A percentile compares a stretch with the other conserved stretches of the same genome.
Conservation (phyloP, 92 coral and sea anemone species). For the Micromussa lordhowensis region DNA sequence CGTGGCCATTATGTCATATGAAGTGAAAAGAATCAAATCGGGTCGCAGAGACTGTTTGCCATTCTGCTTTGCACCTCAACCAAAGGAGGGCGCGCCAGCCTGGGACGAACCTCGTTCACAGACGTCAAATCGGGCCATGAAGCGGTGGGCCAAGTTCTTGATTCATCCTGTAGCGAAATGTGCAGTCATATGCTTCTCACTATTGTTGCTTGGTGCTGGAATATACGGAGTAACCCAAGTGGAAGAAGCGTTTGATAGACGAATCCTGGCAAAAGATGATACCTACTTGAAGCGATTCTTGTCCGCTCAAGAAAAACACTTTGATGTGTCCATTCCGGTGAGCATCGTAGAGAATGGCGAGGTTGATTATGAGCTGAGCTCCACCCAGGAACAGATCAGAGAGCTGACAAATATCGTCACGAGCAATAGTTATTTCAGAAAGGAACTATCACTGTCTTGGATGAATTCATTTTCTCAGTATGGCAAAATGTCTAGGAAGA, state of each 20-base stretch:
- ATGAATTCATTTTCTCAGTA: background rate
- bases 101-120: constrained; percentile 54
- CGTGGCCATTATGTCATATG: constrained; percentile 82
- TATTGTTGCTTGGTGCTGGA: constrained; percentile 73
- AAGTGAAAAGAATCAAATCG: constrained; percentile 77
- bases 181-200: constrained; percentile 57
- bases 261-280: constrained; percentile 82
- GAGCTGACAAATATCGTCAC: background rate
- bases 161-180: constrained; percentile 59
- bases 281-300: constrained; percentile 67
- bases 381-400: background rate
- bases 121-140: background rate
- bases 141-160: constrained; percentile 13
- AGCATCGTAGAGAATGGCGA: background rate
- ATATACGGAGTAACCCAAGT: constrained; percentile 78
- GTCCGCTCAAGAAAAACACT: constrained; percentile 71
- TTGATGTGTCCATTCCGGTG: constrained; percentile 40
- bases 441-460: background rate
- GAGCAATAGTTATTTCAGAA: background rate
- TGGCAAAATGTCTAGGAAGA: background rate
- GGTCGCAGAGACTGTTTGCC: constrained; percentile 89
- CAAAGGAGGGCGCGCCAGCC: constrained; percentile 63
- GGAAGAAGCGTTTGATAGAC: constrained; percentile 79
- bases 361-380: background rate
- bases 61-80: constrained; percentile 56